Evolutionary conservation across 2,113 vertebrate genomes (phyloP).

Genomic region (Sinocyclocheilus anshuiensis): DNA sequence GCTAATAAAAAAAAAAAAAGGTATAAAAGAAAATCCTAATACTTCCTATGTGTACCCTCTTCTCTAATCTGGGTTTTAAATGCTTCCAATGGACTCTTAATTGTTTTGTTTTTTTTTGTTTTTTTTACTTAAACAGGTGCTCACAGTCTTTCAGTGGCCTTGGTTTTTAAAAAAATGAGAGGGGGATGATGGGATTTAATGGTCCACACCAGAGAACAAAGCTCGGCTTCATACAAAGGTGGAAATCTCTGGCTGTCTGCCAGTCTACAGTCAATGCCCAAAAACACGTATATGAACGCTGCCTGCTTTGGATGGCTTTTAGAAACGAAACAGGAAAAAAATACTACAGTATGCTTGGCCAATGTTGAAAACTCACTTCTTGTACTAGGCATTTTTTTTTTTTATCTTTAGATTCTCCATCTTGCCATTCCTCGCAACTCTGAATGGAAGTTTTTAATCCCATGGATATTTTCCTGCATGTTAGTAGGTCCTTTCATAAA

Average conservation of each 20-base stretch:
- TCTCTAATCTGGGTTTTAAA: constrained; percentile 56
- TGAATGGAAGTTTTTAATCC: constrained; percentile 50
- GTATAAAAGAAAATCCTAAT: constrained; percentile 44
- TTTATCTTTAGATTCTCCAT: constrained; percentile 46
- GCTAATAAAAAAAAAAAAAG: constrained; percentile 34
- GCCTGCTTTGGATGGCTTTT: constrained; percentile 42
- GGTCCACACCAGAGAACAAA: constrained; percentile 59
- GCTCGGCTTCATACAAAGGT: constrained; percentile 46
- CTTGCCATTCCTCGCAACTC: constrained; percentile 36
- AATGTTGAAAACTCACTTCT: constrained; percentile 31
- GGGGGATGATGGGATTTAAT: constrained; percentile 58
- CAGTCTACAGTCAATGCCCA: constrained; percentile 49
- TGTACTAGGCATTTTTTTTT: constrained; percentile 31
- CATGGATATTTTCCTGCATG: constrained; percentile 45
- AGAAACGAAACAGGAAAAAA: constrained; percentile 1
- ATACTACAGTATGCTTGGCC: constrained; percentile 1
- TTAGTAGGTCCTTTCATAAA: constrained; percentile 51
- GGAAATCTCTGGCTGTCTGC: constrained; percentile 49
- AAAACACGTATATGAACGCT: constrained; percentile 29
- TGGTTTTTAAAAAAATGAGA: constrained; percentile 46
- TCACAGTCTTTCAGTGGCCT: constrained; percentile 47
- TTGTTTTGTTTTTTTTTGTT: constrained; percentile 3
- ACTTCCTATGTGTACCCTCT: constrained; percentile 41
- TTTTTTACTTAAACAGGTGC: constrained; percentile 59
- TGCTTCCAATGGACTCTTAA: constrained; percentile 48